Evolutionary conservation across 2,113 vertebrate species (phyloP).

Genomic region (Hipposideros armiger): DNA sequence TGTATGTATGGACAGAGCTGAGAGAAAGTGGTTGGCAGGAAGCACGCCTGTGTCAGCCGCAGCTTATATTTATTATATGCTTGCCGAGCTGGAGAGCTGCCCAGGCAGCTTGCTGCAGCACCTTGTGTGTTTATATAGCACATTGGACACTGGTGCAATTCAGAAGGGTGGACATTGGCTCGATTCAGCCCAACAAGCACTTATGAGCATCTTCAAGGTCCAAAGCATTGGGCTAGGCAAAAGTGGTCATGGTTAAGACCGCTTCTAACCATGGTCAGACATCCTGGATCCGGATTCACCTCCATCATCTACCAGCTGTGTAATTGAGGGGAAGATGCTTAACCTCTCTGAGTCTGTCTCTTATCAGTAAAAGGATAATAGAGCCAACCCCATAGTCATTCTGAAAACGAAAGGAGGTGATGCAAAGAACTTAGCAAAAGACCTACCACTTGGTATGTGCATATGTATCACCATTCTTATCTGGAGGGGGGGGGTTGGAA

Average conservation of each 20-base stretch:
- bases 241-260: background rate
- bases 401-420: background rate
- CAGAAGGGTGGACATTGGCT: background rate
- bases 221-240: background rate
- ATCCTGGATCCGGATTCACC: background rate
- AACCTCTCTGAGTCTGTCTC: constrained; percentile 43
- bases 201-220: background rate
- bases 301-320: background rate
- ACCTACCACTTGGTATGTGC: background rate
- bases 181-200: background rate
- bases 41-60: background rate
- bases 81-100: background rate
- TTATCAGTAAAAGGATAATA: background rate
- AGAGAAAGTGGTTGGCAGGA: constrained; percentile 26
- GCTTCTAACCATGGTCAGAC: background rate
- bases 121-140: background rate
- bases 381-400: background rate
- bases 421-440: background rate
- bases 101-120: background rate
- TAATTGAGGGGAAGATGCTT: background rate
- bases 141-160: background rate
- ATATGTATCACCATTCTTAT: background rate
- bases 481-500: background rate
- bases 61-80: constrained; percentile 9
- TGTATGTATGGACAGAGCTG: background rate